phyloP scores from a whole-genome alignment of 2,888 invertebrate genomes.

The Doris montereyensis region DNA sequence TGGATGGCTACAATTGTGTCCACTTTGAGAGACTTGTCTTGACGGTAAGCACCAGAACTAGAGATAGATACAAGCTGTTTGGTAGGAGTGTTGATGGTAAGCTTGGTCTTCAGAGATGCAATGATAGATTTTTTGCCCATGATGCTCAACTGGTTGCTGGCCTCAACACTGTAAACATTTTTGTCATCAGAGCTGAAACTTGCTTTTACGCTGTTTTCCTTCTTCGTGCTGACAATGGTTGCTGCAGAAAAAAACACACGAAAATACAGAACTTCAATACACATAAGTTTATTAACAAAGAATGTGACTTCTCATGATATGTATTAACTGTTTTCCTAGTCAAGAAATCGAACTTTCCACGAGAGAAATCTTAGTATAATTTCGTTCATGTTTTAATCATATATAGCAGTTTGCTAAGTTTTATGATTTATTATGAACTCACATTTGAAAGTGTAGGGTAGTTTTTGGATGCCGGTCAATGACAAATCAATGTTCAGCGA shows the following conservation, averaged over 20 bases:
- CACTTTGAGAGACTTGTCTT: constrained; percentile 48
- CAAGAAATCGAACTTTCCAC: too few relatives aligned
- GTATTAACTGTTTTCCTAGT: too few relatives aligned
- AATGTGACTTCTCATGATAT: too few relatives aligned
- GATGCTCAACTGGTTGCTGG: constrained; percentile 39
- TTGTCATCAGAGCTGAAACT: constrained; percentile 47
- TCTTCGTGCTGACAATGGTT: constrained; percentile 50
- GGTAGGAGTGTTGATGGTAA: constrained; percentile 50
- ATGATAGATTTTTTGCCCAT: constrained; percentile 32
- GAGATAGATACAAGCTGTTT: constrained; percentile 48
- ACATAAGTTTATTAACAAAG: too few relatives aligned
- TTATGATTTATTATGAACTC: too few relatives aligned
- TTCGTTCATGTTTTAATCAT: too few relatives aligned
- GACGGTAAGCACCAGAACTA: constrained; percentile 46
- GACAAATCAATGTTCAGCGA: constrained; percentile 49
- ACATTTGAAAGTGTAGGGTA: constrained; percentile 53
- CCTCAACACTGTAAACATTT: constrained; percentile 49
- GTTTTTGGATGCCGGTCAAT: constrained; percentile 46
- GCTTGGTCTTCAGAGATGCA: constrained; percentile 43
- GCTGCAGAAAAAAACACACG: constrained; percentile 46
- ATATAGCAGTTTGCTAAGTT: too few relatives aligned
- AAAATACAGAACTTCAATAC: too few relatives aligned
- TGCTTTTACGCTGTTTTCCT: constrained; percentile 46
- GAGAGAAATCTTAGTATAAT: too few relatives aligned
- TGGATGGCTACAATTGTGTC: constrained; percentile 43